A percentile compares a stretch with the other conserved stretches of the same genome.
These are phyloP conservation scores for Rhabdomys pumilio DNA, from an alignment of 2,797 vertebrate genomes.

Conservation along the genomic window DNA sequence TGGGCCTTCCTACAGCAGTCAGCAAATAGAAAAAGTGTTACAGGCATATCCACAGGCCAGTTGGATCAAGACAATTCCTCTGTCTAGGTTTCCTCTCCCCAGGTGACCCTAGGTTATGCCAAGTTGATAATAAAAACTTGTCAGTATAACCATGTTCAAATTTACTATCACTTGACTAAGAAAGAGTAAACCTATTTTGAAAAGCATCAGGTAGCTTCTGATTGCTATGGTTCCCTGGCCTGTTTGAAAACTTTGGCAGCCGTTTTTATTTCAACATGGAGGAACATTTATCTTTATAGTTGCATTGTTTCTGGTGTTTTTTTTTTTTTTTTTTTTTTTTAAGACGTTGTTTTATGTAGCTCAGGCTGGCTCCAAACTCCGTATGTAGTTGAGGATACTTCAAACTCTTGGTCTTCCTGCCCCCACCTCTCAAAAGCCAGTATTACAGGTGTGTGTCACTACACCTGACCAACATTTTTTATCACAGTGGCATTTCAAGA, in stretches of 20 bases:
- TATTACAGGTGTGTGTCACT: not conserved
- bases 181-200: not conserved
- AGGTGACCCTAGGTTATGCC: not conserved
- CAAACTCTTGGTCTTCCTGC: not conserved
- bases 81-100: not conserved
- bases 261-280: conserved; percentile 62
- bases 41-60: not conserved
- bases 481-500: not conserved
- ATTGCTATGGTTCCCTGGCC: not conserved
- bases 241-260: conserved; percentile 48
- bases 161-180: conserved; percentile 12
- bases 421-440: not conserved
- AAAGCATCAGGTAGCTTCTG: not conserved
- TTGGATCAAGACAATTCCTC: not conserved
- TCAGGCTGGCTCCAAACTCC: not conserved
- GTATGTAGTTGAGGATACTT: not conserved
- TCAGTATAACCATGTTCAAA: not conserved
- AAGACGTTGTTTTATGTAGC: not conserved
- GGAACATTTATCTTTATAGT: conserved; percentile 4
- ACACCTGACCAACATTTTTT: not conserved
- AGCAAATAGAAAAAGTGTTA: too few relatives aligned
- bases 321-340: not conserved
- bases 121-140: not conserved
- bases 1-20: not conserved
- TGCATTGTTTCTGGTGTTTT: not conserved